Base-by-base conservation (phyloP, 2,888 invertebrate species). In the Dysmachus trigonus region DNA sequence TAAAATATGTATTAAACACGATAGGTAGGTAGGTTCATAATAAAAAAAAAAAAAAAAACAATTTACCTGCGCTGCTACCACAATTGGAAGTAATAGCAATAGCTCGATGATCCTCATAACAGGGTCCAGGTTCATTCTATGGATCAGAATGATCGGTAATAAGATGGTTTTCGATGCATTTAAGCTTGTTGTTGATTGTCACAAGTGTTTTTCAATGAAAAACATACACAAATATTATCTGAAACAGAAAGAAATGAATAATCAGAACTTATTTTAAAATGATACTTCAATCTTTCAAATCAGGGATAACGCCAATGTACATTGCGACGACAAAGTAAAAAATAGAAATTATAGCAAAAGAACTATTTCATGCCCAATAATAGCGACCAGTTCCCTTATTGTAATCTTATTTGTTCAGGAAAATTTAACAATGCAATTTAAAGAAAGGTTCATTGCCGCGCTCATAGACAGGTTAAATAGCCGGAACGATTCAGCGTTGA, bases 121-220 rank as follows among this genome's bases (percentile, higher is more conserved):
- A 83, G 86, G 77, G 82, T 87, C 87, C 82, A 88, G 86, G 86
- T 88, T 87, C 88, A 88, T 88, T 86, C 85, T 88, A 86, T 51
- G 10, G 72, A 71, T 53, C 47, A 82, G 33, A 33, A 76, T 83
- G 83, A 71, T 22, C 62, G 30, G 31, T 38, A 22, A 27, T 71
- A 35, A 47, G 74, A 87, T 77, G 83, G 38, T 77, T 41, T 71
- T 72, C 71, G 83, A 71, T 83, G 41, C 83, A 83, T 83, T 72
- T 83, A 83, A 72, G 41, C 31, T 71, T 38, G 41, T 72, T 83
- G 22, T 72, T 10, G 38, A 71, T 72, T 15, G 27, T 38, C 72
- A 72, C 83, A 41, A 47, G 33, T 82, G 27, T 62, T 27, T 18
- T 33, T 82, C 35, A 82, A 53, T 82, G 81, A 30, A 82, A 62